Base-by-base conservation (phyloP, 2,888 invertebrate genomes). In the Heliconius charithonia region DNA sequence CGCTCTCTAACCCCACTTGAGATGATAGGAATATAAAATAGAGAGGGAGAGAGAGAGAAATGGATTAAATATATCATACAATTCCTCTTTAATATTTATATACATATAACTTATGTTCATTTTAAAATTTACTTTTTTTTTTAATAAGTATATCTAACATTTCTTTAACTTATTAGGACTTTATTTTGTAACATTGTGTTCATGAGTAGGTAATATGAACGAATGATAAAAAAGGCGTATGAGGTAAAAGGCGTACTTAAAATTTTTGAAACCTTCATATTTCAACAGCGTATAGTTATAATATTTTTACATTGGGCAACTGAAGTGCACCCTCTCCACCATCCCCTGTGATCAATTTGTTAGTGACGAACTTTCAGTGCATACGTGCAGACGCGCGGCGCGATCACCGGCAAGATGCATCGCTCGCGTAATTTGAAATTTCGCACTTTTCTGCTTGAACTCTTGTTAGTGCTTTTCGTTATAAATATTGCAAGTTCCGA, bases 351-450 rank as follows among this genome's bases (percentile, higher is more conserved):
- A 71, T 71, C 56, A 56, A 72, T 72, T 59, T 72, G 56, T 19
- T 72, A 72, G 72, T 72, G 59, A n/a, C 32, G 25, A 72, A 72
- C 72, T 72, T 56, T 56, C 25, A 56, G 32, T 72, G 72, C 56
- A 72, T 32, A n/a, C 32, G 59, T 56, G 16, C 32, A 37, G 72
- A 59, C 72, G 72, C 25, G 56, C 32, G n/a, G 32, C 13, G 13
- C 0, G 29, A 32, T 16, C 45, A 27, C 32, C 22, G 9, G n/a
- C 25, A n/a, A 59, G n/a, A 72, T 72, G 72, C 56, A 59, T 9
- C 25, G 59, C 25, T 32, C 29, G 32, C 32, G 72, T 56, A 56
- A 19, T n/a, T 3, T 29, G 56, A 22, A 27, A 27, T 70, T 22
- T 9, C n/a, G 29, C 12, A 32, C n/a, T 6, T 32, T n/a, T n/a